Conservation (phyloP, 2,888 invertebrate species). For the Drosophila quinaria region DNA sequence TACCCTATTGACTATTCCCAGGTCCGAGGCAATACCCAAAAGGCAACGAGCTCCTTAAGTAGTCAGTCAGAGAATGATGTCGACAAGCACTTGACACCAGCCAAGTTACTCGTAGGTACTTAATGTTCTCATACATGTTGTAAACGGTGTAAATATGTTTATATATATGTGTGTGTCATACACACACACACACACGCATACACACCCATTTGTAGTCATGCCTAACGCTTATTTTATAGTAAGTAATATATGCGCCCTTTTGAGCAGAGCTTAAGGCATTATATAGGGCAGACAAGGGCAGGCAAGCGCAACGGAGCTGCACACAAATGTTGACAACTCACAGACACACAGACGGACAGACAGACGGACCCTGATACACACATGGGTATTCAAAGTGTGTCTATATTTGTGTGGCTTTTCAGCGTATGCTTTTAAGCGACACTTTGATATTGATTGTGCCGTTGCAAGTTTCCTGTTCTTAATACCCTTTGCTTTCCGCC, state of each 20-base stretch:
- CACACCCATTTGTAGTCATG: constrained; percentile 44
- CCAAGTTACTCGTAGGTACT: constrained; percentile 63
- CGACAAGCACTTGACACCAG: constrained; percentile 74
- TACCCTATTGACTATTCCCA: background rate
- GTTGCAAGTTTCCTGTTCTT: constrained; percentile 8
- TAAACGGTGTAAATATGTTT: constrained; percentile 24
- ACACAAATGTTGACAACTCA: constrained; percentile 36
- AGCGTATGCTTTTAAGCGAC: constrained; percentile 45
- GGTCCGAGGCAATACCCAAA: constrained; percentile 3
- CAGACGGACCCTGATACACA: constrained; percentile 1
- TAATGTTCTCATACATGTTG: constrained; percentile 55
- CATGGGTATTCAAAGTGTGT: constrained; percentile 28
- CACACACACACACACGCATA: background rate
- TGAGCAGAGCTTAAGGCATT: constrained; percentile 50
- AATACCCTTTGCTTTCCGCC: background rate
- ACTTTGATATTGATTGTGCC: constrained; percentile 63
- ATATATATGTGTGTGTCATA: background rate
- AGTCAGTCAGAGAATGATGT: constrained; percentile 53
- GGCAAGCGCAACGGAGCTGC: constrained; percentile 54
- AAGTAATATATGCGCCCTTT: constrained; percentile 58
- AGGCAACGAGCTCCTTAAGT: constrained; percentile 27
- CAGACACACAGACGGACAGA: constrained; percentile 3
- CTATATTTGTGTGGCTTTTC: constrained; percentile 54
- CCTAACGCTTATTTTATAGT: constrained; percentile 68
- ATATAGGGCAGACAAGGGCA: constrained; percentile 24